Base-by-base conservation (phyloP, 2,888 invertebrate genomes). In the Brachyptera risi region DNA sequence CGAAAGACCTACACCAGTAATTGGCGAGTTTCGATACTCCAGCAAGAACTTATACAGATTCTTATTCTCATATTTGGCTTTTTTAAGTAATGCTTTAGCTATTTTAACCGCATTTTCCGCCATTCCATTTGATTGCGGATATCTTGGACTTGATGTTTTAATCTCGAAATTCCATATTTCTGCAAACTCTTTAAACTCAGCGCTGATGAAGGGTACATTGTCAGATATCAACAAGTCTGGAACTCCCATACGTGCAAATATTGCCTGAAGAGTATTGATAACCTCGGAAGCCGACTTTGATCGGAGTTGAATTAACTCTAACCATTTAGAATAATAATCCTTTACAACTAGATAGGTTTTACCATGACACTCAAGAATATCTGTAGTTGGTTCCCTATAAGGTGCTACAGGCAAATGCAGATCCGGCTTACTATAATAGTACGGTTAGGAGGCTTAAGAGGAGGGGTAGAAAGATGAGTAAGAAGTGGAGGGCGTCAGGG, bases 351-450 rank as follows among this genome's bases (percentile, higher is more conserved):
- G n/a, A 15, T 9, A 56, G 5, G 3, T n/a, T 13, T 35, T 51
- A 35, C 38, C 51, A 3, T 50, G 23, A 26, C 21, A 59, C n/a
- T 59, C 50, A 19, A 59, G 23, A 37, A 23, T 51, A 37, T 47
- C 59, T 37, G 50, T 19, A n/a, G n/a, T n/a, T n/a, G n/a, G n/a
- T n/a, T n/a, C n/a, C n/a, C n/a, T n/a, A n/a, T n/a, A n/a, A n/a
- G n/a, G n/a, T n/a, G n/a, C n/a, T n/a, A n/a, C n/a, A n/a, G n/a
- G n/a, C n/a, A n/a, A n/a, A n/a, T n/a, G n/a, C n/a, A n/a, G n/a
- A n/a, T n/a, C n/a, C n/a, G n/a, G n/a, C n/a, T n/a, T n/a, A n/a
- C n/a, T n/a, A n/a, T n/a, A n/a, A n/a, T n/a, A n/a, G n/a, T n/a
- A n/a, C n/a, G n/a, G n/a, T n/a, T n/a, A n/a, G n/a, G n/a, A n/a